These are phyloP conservation scores for Tenthredo livida DNA, from an alignment of 2,888 invertebrate genomes.

Conservation along the genomic window DNA sequence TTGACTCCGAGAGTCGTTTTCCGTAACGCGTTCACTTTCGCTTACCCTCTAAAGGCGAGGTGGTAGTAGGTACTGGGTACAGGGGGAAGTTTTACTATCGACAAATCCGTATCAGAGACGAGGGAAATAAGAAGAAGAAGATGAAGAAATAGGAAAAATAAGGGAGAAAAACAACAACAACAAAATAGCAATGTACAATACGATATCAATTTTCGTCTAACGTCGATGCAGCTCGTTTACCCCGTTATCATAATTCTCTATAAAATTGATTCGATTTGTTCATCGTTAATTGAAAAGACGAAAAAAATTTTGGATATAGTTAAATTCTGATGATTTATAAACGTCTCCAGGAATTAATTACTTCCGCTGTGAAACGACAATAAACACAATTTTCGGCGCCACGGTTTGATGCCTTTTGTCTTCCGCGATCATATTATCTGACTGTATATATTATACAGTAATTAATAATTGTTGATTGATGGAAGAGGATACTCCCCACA, in stretches of 20 bases:
- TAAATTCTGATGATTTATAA: not conserved
- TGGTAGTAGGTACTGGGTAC: not conserved
- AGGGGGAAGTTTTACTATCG: conserved; percentile 50
- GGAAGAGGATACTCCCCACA: conserved; percentile 18
- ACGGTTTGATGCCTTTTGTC: not conserved
- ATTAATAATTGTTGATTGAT: conserved; percentile 32
- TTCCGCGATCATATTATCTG: not conserved
- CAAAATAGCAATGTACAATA: not conserved
- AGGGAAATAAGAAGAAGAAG: not conserved
- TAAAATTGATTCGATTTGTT: too few relatives aligned
- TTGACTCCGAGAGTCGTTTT: conserved; percentile 46
- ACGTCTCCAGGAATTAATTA: not conserved
- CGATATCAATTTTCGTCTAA: not conserved
- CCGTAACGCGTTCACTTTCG: conserved; percentile 51
- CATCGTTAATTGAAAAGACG: too few relatives aligned
- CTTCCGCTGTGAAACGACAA: not conserved
- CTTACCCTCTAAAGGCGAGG: conserved; percentile 33
- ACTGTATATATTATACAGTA: too few relatives aligned
- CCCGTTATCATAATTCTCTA: too few relatives aligned
- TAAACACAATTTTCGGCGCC: not conserved
- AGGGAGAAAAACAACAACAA: not conserved
- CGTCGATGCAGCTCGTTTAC: too few relatives aligned
- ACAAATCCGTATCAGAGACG: conserved; percentile 20
- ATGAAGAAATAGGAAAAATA: not conserved
- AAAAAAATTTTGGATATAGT: not conserved